phyloP scores from a whole-genome alignment of 2,113 vertebrate genomes.

The Albula glossodonta region DNA sequence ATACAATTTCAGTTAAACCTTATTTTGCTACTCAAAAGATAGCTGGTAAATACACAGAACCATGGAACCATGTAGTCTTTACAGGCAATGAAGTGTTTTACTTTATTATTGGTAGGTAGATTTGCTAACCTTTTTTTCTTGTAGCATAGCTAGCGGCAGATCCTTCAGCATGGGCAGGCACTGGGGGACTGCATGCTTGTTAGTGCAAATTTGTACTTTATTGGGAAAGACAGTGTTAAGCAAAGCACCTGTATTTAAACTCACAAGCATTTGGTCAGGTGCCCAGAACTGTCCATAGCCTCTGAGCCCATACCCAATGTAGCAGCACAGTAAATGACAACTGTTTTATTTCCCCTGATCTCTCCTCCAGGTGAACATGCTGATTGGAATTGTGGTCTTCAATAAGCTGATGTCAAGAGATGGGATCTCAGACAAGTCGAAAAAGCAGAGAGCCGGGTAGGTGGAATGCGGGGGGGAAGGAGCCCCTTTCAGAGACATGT shows the following conservation, averaged over 20 bases:
- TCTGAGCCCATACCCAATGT: background rate
- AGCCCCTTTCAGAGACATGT: background rate
- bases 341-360: background rate
- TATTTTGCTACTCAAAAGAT: background rate
- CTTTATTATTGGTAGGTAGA: background rate
- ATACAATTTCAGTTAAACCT: background rate
- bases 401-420: constrained; percentile 98
- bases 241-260: background rate
- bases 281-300: constrained; percentile 11
- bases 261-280: background rate
- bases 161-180: background rate
- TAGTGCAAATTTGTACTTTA: background rate
- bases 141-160: background rate
- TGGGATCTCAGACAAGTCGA: constrained; percentile 98
- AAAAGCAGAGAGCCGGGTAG: constrained; percentile 98
- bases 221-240: background rate
- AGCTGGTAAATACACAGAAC: background rate
- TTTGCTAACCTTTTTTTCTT: background rate
- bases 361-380: constrained; percentile 90
- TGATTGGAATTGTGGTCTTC: constrained; percentile 97
- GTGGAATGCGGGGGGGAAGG: constrained; percentile 50
- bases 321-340: background rate
- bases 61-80: background rate
- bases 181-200: background rate
- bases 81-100: background rate